Evolutionary conservation across 1,140 invertebrate species (phyloP).

Genomic region (Brachionus manjavacas): DNA sequence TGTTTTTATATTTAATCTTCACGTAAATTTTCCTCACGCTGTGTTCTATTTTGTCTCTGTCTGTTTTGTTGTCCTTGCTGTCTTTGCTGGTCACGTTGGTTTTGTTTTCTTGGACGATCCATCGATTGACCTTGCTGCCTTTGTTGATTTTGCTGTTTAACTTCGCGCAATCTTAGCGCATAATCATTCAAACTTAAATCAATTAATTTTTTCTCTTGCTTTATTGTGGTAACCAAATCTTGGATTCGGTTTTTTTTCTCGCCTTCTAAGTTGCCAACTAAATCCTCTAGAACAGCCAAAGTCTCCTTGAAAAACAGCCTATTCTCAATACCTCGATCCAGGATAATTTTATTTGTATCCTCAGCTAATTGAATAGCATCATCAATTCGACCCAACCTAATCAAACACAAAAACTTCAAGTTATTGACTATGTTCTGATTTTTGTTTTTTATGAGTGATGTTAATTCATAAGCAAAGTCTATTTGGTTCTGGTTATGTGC

Average conservation of each 20-base stretch:
- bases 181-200: constrained; percentile 29
- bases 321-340: neutral
- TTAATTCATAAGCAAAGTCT: constrained; percentile 33
- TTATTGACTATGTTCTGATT: constrained; percentile 5
- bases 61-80: neutral
- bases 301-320: constrained; percentile 12
- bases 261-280: neutral
- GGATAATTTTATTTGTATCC: neutral
- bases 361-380: neutral
- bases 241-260: neutral
- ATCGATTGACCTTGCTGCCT: neutral
- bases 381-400: neutral
- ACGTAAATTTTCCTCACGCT: neutral
- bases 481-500: constrained; percentile 20
- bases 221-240: neutral
- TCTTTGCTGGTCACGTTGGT: neutral
- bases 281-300: neutral
- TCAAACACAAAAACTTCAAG: neutral
- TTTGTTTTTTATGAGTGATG: constrained; percentile 1
- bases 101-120: neutral
- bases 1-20: neutral
- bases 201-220: constrained; percentile 23
- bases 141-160: neutral
- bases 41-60: neutral
- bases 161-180: neutral